These are phyloP conservation scores for Pelecanus crispus DNA, from an alignment of 2,113 vertebrate species.

Conservation along the genomic window DNA sequence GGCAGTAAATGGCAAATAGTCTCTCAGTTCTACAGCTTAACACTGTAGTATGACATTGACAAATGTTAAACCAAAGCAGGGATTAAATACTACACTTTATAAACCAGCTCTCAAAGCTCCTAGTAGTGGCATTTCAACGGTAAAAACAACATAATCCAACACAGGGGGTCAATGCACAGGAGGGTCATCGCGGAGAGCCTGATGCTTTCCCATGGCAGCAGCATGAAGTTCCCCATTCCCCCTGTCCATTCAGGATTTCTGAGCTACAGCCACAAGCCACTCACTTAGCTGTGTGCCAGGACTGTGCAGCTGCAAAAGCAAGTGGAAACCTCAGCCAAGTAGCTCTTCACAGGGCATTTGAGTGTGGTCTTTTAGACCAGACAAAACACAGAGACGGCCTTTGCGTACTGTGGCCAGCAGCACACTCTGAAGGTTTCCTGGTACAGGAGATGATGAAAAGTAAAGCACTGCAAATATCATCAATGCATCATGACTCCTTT, in stretches of 20 bases:
- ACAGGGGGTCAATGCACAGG: not conserved
- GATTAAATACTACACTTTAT: not conserved
- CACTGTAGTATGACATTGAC: not conserved
- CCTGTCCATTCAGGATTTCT: not conserved
- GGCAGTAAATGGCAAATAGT: not conserved
- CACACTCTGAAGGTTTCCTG: not conserved
- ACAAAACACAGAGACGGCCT: not conserved
- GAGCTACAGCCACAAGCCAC: not conserved
- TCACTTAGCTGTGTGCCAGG: not conserved
- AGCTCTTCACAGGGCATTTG: not conserved
- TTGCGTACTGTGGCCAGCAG: not conserved
- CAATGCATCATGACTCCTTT: not conserved
- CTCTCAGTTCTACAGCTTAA: not conserved
- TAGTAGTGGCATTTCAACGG: not conserved
- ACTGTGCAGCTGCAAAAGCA: constrained; percentile 15
- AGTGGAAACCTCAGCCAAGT: not conserved
- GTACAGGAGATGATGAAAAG: not conserved
- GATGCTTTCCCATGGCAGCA: not conserved
- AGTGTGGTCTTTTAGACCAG: not conserved
- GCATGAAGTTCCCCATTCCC: not conserved
- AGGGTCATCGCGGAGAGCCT: not conserved
- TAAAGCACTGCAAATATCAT: not conserved
- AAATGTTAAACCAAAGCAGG: not conserved
- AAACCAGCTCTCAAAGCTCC: not conserved
- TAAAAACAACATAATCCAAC: not conserved